Conservation (phyloP, 2,113 vertebrate species). For the Mesoclemmys tuberculata region DNA sequence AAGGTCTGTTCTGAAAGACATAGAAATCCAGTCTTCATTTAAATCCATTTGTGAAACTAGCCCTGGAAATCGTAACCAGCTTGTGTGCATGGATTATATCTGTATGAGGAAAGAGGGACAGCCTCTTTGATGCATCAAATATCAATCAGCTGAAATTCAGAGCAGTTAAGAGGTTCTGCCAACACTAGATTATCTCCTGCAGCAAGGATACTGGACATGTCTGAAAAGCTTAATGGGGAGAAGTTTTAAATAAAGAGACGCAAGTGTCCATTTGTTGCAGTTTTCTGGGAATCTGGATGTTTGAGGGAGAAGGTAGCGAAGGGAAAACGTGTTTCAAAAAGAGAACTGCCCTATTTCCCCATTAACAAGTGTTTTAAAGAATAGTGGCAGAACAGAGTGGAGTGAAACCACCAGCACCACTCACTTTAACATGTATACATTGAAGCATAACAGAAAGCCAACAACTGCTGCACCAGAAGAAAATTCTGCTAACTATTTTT, state of each 20-base stretch:
- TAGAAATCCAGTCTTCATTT: constrained; percentile 12
- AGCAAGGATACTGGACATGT: neutral
- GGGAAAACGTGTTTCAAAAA: neutral
- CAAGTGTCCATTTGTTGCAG: constrained; percentile 10
- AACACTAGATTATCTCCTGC: constrained; percentile 35
- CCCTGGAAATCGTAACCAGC: constrained; percentile 11
- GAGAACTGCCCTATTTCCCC: neutral
- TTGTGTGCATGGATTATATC: constrained; percentile 43
- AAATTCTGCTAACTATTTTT: neutral
- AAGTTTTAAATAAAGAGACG: constrained; percentile 16
- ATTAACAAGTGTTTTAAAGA: neutral
- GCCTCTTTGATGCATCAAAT: constrained; percentile 35
- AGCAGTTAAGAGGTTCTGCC: constrained; percentile 11
- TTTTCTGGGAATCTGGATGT: neutral
- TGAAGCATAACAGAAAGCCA: no score
- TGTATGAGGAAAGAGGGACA: neutral
- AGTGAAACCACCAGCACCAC: neutral
- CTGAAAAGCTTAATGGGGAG: constrained; percentile 35
- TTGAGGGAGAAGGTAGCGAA: neutral
- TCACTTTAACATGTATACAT: neutral
- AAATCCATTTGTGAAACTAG: rapidly evolving
- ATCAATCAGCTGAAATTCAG: constrained; percentile 53
- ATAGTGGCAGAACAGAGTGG: neutral
- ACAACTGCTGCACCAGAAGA: neutral
- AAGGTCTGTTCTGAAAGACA: neutral